These are phyloP conservation scores for Tubiluchus corallicola DNA, from an alignment of 2,888 invertebrate species.

Conservation along the genomic window DNA sequence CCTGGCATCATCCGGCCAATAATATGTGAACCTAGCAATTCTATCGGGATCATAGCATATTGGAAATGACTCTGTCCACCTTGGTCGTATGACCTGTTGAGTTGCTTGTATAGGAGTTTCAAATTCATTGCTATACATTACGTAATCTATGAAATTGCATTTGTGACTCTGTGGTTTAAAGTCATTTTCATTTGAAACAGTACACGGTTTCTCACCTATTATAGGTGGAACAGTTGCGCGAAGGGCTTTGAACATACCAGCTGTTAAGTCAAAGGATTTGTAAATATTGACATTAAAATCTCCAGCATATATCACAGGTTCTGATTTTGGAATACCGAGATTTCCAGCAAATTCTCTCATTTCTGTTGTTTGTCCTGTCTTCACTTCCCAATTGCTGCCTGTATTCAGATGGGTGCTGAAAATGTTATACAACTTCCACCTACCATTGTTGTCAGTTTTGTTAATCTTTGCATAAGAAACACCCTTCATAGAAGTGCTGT, in stretches of 20 bases:
- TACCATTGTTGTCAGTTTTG: background rate
- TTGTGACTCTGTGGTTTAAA: background rate
- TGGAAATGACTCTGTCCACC: background rate
- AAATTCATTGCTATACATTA: background rate
- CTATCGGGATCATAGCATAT: background rate
- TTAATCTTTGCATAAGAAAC: conserved; percentile 1
- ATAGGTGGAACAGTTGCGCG: background rate
- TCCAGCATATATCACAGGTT: background rate
- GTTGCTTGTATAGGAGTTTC: background rate
- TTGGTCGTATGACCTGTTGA: background rate
- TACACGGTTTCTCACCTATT: background rate
- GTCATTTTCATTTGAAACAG: background rate
- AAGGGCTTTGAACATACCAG: background rate
- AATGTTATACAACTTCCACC: conserved; percentile 1
- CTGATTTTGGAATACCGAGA: background rate
- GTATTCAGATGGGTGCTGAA: background rate
- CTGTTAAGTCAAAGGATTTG: background rate
- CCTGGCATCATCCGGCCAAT: background rate
- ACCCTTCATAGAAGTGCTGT: background rate
- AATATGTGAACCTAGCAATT: background rate
- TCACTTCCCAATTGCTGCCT: background rate
- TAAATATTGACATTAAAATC: background rate
- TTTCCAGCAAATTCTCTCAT: background rate
- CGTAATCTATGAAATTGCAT: background rate
- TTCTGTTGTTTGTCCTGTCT: background rate